A percentile compares a stretch with the other conserved stretches of the same genome.
Evolutionary conservation across 2,888 invertebrate species (phyloP).

Genomic region (Trichopria drosophilae): DNA sequence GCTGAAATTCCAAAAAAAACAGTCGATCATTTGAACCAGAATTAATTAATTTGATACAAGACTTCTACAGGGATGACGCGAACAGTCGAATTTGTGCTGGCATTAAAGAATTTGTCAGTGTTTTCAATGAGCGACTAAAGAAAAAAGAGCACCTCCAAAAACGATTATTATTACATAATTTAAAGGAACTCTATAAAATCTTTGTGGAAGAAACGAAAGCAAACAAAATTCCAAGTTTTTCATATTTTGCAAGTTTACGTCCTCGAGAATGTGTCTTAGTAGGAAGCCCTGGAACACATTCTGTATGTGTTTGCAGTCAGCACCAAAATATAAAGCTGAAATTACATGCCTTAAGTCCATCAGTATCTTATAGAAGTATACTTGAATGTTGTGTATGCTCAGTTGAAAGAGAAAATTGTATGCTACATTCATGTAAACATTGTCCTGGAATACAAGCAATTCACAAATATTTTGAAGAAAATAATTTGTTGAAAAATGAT

Average conservation of each 20-base stretch:
- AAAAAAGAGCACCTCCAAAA: constrained; percentile 8
- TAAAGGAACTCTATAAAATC: constrained; percentile 4
- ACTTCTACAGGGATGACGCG: constrained; percentile 11
- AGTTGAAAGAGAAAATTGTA: constrained; percentile 16
- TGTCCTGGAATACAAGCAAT: constrained; percentile 10
- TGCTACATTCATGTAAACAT: constrained; percentile 12
- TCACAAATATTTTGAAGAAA: constrained; percentile 4
- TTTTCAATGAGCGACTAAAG: background rate
- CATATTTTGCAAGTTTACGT: constrained; percentile 13
- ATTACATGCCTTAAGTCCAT: background rate
- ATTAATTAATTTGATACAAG: no score
- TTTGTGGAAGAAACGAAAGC: constrained; percentile 8
- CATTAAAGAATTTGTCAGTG: constrained; percentile 9
- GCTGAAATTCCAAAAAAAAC: no score
- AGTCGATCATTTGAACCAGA: no score
- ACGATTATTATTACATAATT: constrained; percentile 7
- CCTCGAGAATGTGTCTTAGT: constrained; percentile 21
- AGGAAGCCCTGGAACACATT: constrained; percentile 20
- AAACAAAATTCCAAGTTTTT: constrained; percentile 11
- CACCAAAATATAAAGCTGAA: constrained; percentile 21
- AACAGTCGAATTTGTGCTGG: constrained; percentile 14
- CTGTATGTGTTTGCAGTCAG: constrained; percentile 22
- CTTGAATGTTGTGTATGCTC: constrained; percentile 2
- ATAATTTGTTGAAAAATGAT: no score
- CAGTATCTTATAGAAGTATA: background rate